Evolutionary conservation across 2,888 invertebrate species (phyloP).

Genomic region (Phyllotreta striolata): DNA sequence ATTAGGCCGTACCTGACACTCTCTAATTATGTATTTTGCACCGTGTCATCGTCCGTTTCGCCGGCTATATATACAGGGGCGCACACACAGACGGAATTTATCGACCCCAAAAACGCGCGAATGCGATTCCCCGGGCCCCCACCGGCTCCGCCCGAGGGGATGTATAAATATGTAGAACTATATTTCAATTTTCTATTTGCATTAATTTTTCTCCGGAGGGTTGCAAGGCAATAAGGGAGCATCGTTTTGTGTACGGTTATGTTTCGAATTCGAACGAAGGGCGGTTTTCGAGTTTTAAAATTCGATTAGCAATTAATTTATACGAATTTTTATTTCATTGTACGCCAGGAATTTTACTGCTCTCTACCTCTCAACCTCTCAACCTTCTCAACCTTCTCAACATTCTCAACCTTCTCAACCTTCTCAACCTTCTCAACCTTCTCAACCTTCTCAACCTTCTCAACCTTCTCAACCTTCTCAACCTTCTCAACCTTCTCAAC

Average conservation of each 20-base stretch:
- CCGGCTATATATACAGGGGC: too few species aligned
- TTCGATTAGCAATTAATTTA: conserved; percentile 15
- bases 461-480: too few species aligned
- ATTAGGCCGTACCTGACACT: conserved; percentile 59
- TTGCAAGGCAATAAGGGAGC: conserved; percentile 30
- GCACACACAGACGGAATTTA: conserved; percentile 40
- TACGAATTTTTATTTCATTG: too few species aligned
- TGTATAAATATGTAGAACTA: conserved; percentile 53
- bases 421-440: too few species aligned
- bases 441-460: too few species aligned
- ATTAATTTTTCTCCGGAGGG: conserved; percentile 52
- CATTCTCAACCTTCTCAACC: too few species aligned
- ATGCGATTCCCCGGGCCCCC: conserved; percentile 8
- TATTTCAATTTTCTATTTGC: conserved; percentile 52
- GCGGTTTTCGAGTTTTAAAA: neutral
- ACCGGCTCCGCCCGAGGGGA: conserved; percentile 40
- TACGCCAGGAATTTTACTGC: too few species aligned
- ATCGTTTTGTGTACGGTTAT: too few species aligned
- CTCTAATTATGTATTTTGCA: conserved; percentile 60
- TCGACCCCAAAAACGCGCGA: conserved; percentile 39
- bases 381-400: too few species aligned
- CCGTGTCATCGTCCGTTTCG: conserved; percentile 50
- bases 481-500: too few species aligned
- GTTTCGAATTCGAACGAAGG: too few species aligned
- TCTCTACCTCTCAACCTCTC: too few species aligned